These are phyloP conservation scores for Drosophila conformis DNA, from an alignment of 2,888 invertebrate species.

Conservation along the genomic window DNA sequence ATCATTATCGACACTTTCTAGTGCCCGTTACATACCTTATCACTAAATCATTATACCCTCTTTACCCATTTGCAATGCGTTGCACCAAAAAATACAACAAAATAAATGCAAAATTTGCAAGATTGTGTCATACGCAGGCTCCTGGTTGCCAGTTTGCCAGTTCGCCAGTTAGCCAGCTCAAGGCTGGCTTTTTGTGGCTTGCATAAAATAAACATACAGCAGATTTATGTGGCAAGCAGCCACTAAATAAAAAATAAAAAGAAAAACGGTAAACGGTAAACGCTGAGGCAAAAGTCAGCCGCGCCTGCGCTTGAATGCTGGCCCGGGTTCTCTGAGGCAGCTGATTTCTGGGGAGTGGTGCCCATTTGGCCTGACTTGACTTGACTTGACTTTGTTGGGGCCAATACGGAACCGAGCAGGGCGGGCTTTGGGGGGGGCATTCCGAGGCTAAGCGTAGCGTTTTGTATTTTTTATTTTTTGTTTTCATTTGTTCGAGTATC, in stretches of 20 bases:
- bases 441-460: conserved; percentile 60
- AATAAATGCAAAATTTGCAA: conserved; percentile 27
- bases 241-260: conserved; percentile 2
- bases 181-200: conserved; percentile 60
- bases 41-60: not conserved
- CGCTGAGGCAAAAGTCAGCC: conserved; percentile 53
- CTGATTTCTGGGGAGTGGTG: conserved; percentile 66
- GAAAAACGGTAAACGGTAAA: conserved; percentile 50
- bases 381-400: conserved; percentile 3
- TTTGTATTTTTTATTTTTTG: conserved; percentile 40
- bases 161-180: conserved; percentile 26
- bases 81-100: conserved; percentile 6
- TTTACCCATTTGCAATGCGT: not conserved
- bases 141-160: conserved; percentile 13
- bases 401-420: conserved; percentile 35
- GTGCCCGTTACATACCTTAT: not conserved
- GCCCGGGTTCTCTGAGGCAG: conserved; percentile 28
- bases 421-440: conserved; percentile 34
- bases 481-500: conserved; percentile 31
- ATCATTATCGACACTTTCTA: too few species aligned
- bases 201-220: conserved; percentile 37
- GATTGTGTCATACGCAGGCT: conserved; percentile 44
- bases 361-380: conserved; percentile 30
- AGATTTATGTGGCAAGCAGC: conserved; percentile 74
- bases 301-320: conserved; percentile 67